Evolutionary conservation across 2,113 vertebrate genomes (phyloP), one percentile per base, ranked within the genome.

Genomic region (Pleuronectes platessa): DNA sequence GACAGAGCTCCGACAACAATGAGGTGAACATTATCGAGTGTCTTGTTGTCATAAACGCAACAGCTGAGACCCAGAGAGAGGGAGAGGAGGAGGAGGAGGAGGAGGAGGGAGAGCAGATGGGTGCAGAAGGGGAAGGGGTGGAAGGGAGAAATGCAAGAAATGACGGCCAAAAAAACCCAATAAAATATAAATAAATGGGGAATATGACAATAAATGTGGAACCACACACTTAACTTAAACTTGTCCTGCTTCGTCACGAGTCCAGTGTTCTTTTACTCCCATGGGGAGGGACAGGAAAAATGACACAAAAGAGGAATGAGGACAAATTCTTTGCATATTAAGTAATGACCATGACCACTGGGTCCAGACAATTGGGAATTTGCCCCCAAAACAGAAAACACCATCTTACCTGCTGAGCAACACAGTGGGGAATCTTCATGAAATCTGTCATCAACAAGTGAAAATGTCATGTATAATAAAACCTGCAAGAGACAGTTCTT

Each of bases 31-130:
- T 91, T 83, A 92, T 92, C 60, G 80, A 93, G 89, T 91, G 81
- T 78, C 85, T 85, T 92, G 90, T 91, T 93, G 91, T 90, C 85
- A 87, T 83, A 89, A 87, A 89, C 21, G 61, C 85, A 92, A 84
- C 92, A 93, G 89, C 92, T 93, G 92, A 77, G 90, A 65, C 89
- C 85, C 79, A 65, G 60, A 47, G 65, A 69, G 66, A 61, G 17
- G 55, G 40, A 27, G 37, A 24, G 24, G 18, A 55, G 3, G 63
- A 14, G 40, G 66, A 61, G 15, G 55, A 47, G 24, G 37, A 51
- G 10, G 20, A 55, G 10, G 20, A 55, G 4, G 64, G 23, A 5
- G 26, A 11, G 42, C 27, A 54, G 45, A 64, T 6, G 17, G 20
- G 31, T 21, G 7, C 53, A 26, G 18, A 49, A 49, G 26, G 4